Conservation (phyloP, 2,113 vertebrate genomes). For the Hippocampus abdominalis region DNA sequence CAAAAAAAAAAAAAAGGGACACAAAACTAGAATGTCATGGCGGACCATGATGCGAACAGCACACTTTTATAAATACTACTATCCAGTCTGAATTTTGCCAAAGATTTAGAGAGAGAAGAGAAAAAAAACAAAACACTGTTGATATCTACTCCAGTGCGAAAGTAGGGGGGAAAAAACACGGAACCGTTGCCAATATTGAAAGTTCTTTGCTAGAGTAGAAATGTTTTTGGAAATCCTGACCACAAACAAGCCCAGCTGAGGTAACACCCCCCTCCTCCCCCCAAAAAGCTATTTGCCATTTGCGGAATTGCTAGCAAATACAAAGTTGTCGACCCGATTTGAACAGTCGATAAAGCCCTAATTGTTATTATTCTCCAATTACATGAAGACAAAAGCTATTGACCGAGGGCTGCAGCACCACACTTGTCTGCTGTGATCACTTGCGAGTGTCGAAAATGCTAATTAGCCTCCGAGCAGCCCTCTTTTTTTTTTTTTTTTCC, state of each 20-base stretch:
- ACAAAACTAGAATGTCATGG: too few relatives aligned
- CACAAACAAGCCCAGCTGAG: background rate
- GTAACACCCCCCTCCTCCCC: background rate
- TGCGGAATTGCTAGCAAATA: background rate
- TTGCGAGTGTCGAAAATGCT: conserved; percentile 49
- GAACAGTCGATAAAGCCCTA: conserved; percentile 7
- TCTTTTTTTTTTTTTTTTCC: conserved; percentile 17
- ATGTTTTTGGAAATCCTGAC: background rate
- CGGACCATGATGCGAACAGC: too few relatives aligned
- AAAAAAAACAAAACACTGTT: too few relatives aligned
- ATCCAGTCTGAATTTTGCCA: too few relatives aligned
- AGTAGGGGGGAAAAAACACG: too few relatives aligned
- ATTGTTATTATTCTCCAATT: background rate
- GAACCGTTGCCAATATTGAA: background rate
- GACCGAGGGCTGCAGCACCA: conserved; percentile 35
- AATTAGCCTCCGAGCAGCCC: conserved; percentile 49
- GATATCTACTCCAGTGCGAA: too few relatives aligned
- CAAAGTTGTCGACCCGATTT: background rate
- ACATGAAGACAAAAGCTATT: conserved; percentile 7
- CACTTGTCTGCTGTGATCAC: conserved; percentile 36
- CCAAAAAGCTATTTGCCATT: background rate
- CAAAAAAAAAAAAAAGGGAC: too few relatives aligned
- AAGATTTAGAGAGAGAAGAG: too few relatives aligned
- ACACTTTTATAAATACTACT: too few relatives aligned
- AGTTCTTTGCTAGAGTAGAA: background rate